These are phyloP conservation scores for Hemaris fuciformis DNA, from an alignment of 2,888 invertebrate species.

Conservation along the genomic window DNA sequence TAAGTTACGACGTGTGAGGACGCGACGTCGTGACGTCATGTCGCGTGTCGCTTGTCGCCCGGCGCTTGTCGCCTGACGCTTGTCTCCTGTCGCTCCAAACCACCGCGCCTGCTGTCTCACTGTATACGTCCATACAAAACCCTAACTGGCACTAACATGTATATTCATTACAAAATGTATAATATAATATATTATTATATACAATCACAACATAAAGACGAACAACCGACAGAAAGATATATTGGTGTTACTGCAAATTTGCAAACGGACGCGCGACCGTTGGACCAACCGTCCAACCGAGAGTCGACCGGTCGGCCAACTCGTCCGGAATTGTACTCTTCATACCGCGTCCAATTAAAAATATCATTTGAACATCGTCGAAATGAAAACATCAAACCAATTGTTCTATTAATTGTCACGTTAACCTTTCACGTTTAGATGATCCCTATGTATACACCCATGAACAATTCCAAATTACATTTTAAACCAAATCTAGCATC, in stretches of 20 bases:
- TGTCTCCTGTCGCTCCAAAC: neutral
- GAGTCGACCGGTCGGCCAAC: neutral
- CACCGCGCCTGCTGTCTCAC: constrained; percentile 30
- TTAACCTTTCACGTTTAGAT: constrained; percentile 18
- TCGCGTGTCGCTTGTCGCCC: neutral
- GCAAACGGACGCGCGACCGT: neutral
- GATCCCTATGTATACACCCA: neutral
- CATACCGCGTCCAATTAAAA: constrained; percentile 43
- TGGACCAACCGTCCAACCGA: neutral
- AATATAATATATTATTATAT: constrained; percentile 76
- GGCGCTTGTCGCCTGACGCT: neutral
- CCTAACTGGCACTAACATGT: constrained; percentile 80
- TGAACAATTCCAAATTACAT: constrained; percentile 26
- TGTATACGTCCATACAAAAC: constrained; percentile 76
- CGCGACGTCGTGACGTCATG: neutral
- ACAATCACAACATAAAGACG: constrained; percentile 79
- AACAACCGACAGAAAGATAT: constrained; percentile 74
- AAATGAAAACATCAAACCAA: constrained; percentile 33
- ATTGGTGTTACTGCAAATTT: constrained; percentile 58
- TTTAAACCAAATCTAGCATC: constrained; percentile 49
- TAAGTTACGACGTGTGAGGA: constrained; percentile 30
- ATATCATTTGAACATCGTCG: constrained; percentile 49
- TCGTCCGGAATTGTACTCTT: constrained; percentile 43
- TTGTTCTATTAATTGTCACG: constrained; percentile 36
- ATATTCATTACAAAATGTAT: constrained; percentile 80